These are phyloP conservation scores for Ernsta delagoae DNA, from an alignment of 2,888 invertebrate species.

Conservation along the genomic window DNA sequence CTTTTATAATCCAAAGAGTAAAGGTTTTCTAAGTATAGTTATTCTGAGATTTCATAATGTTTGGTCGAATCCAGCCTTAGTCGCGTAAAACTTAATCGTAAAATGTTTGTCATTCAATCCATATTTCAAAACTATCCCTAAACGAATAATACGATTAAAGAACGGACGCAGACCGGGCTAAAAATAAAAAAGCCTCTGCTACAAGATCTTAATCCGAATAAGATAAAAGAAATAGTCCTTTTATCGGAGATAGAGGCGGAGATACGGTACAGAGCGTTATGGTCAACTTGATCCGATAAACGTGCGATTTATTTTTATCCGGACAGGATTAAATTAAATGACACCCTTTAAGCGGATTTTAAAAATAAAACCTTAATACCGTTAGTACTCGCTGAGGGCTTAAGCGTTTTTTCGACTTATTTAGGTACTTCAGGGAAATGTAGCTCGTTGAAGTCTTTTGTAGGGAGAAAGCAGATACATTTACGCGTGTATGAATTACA, in stretches of 20 bases:
- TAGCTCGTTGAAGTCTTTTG: conserved; percentile 75
- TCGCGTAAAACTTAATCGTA: no score
- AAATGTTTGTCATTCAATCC: neutral
- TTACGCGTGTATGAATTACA: neutral
- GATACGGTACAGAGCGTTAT: conserved; percentile 7
- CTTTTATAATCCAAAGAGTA: no score
- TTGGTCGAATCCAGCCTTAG: no score
- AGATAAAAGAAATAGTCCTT: conserved; percentile 23
- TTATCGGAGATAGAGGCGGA: conserved; percentile 12
- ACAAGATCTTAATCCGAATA: conserved; percentile 28
- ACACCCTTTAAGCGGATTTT: conserved; percentile 19
- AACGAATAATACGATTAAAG: conserved; percentile 10
- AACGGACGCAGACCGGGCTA: neutral
- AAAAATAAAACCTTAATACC: conserved; percentile 3
- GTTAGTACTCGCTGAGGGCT: conserved; percentile 1
- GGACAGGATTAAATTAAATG: conserved; percentile 11
- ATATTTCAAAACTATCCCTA: neutral
- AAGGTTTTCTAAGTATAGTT: no score
- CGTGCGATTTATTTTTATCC: conserved; percentile 20
- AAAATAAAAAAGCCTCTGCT: neutral
- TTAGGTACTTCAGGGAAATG: conserved; percentile 1
- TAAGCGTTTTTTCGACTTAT: neutral
- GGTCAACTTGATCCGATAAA: conserved; percentile 20
- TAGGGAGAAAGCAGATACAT: conserved; percentile 39
- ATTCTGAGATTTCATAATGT: no score